Evolutionary conservation across 2,797 vertebrate species (phyloP), one percentile per base, ranked within the genome.

Genomic region (Cryptoprocta ferox): DNA sequence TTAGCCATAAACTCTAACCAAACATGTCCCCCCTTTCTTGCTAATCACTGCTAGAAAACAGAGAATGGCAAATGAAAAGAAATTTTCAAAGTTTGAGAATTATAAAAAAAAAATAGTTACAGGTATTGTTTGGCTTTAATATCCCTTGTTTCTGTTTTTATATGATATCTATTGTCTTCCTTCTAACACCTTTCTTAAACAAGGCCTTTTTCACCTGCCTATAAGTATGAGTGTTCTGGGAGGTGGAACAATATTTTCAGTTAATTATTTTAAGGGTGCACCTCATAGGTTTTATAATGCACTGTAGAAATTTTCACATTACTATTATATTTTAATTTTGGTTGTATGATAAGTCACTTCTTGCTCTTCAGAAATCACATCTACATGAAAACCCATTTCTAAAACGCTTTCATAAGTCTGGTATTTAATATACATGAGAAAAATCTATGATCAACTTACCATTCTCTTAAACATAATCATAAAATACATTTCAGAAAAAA

Each of bases 301-400:
- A 28, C 24, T 70, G 56, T 32, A 78, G 45, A 83, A 75, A 70
- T 37, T 91, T 30, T 32, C 61, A 1, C 18, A 1, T 88, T 50
- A 32, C 18, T 1, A 37, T 61, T 87, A 45, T 45, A 45, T 53
- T 91, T 81, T 78, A 42, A 14, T 18, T 11, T 63, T 78, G 13
- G 35, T 61, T 86, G 7, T 87, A 26, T 71, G 9, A 84, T 94
- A 87, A 76, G 39, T 78, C n/a, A 81, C 56, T 91, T 82, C 42
- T 70, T 66, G 2, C n/a, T 35, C 39, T 88, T 82, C 39, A 92
- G 59, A 95, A 95, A 56, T 88, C 61, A 88, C n/a, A 76, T 76
- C 12, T 48, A 68, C 35, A 39, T 68, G 30, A 83, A 81, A 92
- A 63, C 6, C 28, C 11, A 65, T 71, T 94, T 91, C 21, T 37